phyloP scores from a whole-genome alignment of 1,140 invertebrate genomes.

The Drosophila nannoptera region DNA sequence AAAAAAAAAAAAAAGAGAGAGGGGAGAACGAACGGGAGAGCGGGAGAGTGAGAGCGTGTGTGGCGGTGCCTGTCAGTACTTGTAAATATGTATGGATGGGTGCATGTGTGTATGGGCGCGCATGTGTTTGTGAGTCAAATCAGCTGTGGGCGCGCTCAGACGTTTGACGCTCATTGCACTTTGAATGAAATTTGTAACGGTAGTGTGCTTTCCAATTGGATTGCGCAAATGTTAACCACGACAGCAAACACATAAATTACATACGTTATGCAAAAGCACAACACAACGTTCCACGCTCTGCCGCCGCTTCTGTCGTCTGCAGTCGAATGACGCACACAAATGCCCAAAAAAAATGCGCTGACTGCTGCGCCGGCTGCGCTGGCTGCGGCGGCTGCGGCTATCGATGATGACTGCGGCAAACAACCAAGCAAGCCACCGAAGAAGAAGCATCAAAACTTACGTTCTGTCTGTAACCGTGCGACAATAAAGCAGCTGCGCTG shows the following conservation, averaged over 20 bases:
- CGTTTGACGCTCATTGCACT: slow-evolving; percentile 43
- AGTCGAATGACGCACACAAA: slow-evolving; percentile 67
- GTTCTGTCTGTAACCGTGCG: slow-evolving; percentile 40
- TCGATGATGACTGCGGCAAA: slow-evolving; percentile 41
- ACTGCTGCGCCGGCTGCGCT: slow-evolving; percentile 13
- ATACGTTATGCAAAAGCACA: slow-evolving; percentile 27
- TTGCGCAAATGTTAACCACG: slow-evolving; percentile 60
- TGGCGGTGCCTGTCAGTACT: neutral
- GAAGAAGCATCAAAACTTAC: slow-evolving; percentile 22
- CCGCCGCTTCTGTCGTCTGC: neutral
- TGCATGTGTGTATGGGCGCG: neutral
- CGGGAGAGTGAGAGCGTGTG: slow-evolving; percentile 16
- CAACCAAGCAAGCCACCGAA: slow-evolving; percentile 17
- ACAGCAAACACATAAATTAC: slow-evolving; percentile 30
- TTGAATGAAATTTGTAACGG: slow-evolving; percentile 71
- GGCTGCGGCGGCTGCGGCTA: slow-evolving; percentile 19
- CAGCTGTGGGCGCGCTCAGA: slow-evolving; percentile 51
- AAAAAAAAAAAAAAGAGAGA: too few species aligned
- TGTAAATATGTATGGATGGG: neutral
- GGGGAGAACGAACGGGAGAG: slow-evolving; percentile 31
- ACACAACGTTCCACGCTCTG: slow-evolving; percentile 5
- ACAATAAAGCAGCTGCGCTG: slow-evolving; percentile 65
- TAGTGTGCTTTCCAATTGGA: slow-evolving; percentile 66
- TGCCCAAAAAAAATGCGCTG: slow-evolving; percentile 39
- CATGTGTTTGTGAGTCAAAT: slow-evolving; percentile 35